These are phyloP conservation scores for Prunella strophiata DNA, from an alignment of 2,797 vertebrate genomes.

Conservation along the genomic window DNA sequence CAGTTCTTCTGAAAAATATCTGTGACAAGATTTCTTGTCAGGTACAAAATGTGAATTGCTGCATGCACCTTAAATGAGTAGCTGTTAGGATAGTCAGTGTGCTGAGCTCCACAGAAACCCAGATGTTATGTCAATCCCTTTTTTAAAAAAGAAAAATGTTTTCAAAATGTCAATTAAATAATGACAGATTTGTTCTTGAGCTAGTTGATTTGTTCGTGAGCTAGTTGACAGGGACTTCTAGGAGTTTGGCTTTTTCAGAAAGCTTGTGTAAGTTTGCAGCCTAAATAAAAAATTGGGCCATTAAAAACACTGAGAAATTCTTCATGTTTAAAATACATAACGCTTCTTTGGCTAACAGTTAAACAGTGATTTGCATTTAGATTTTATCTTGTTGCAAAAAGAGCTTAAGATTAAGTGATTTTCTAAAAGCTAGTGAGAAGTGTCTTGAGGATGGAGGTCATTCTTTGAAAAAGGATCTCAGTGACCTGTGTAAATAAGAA, in stretches of 20 bases:
- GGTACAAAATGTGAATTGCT: background rate
- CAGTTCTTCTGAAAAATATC: background rate
- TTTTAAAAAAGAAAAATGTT: background rate
- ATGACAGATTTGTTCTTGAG: background rate
- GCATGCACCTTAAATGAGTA: background rate
- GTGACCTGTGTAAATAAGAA: constrained; percentile 89
- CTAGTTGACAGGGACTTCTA: background rate
- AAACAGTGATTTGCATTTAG: constrained; percentile 46
- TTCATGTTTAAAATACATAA: background rate
- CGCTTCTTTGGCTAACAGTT: background rate
- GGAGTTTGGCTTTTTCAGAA: background rate
- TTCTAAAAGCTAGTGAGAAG: constrained; percentile 74
- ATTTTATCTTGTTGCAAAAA: constrained; percentile 63
- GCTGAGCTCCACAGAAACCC: background rate
- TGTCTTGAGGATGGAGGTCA: constrained; percentile 78
- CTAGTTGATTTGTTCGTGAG: background rate
- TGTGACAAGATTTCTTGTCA: background rate
- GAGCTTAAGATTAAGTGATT: constrained; percentile 77
- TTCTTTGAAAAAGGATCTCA: constrained; percentile 85
- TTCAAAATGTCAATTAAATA: constrained; percentile 22
- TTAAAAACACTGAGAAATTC: background rate
- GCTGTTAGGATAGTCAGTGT: background rate
- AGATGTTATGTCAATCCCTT: background rate
- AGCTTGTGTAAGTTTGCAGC: background rate
- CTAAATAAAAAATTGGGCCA: background rate